phyloP scores from a whole-genome alignment of 1,140 invertebrate species.

The Drosophila nebulosa region DNA sequence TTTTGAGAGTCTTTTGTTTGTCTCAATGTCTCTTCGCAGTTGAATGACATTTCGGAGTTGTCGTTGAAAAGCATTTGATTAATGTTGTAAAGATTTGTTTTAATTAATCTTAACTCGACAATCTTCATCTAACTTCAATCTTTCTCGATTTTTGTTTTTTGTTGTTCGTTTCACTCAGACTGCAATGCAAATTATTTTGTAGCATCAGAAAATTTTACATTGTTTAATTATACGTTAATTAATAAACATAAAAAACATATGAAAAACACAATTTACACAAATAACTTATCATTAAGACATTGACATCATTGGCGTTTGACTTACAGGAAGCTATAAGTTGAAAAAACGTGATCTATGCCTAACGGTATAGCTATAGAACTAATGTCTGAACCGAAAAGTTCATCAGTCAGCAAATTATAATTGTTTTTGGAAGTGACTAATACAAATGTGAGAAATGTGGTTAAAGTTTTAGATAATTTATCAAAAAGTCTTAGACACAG shows the following conservation, averaged over 20 bases:
- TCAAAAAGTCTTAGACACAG: not conserved
- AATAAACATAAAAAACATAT: constrained; percentile 16
- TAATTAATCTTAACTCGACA: constrained; percentile 53
- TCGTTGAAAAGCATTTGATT: constrained; percentile 54
- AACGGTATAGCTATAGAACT: constrained; percentile 16
- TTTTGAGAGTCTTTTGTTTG: constrained; percentile 8
- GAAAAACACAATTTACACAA: constrained; percentile 23
- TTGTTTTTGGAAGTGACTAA: not conserved
- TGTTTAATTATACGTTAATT: constrained; percentile 49
- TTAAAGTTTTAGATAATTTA: not conserved
- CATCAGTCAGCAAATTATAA: constrained; percentile 4
- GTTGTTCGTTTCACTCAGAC: constrained; percentile 5
- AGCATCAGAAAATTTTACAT: constrained; percentile 42
- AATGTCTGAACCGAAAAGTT: constrained; percentile 2
- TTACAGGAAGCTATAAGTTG: constrained; percentile 46
- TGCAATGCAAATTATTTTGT: constrained; percentile 21
- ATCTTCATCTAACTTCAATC: constrained; percentile 31
- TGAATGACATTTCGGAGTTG: constrained; percentile 66
- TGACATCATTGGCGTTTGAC: constrained; percentile 51
- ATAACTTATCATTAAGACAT: constrained; percentile 60
- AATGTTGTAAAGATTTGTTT: constrained; percentile 64
- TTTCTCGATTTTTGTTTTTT: not conserved
- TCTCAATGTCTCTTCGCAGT: constrained; percentile 13
- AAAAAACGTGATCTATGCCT: constrained; percentile 23
- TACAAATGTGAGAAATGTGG: not conserved